Percentiles rank a stretch among this genome's conserved stretches.
Evolutionary conservation across 2,797 vertebrate genomes (phyloP).

Genomic region (Leuciscus waleckii): DNA sequence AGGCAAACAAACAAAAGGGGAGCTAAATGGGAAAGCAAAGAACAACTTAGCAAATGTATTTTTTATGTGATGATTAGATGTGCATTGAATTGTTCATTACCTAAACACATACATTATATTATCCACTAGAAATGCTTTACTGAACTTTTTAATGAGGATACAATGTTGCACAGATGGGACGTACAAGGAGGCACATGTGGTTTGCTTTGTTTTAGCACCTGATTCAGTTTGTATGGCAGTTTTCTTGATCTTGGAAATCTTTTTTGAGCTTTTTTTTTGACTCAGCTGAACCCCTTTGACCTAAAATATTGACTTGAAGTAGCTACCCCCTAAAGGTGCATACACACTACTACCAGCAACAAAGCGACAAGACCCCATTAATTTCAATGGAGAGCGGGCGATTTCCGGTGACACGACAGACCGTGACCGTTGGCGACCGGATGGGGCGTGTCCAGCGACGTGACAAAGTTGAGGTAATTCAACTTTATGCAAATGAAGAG

Average conservation of each 20-base stretch:
- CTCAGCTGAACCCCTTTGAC: not conserved
- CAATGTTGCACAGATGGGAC: not conserved
- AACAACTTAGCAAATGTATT: not conserved
- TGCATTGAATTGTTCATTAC: not conserved
- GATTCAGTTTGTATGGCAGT: not conserved
- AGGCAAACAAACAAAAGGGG: conserved; percentile 7
- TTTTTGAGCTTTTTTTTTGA: not conserved
- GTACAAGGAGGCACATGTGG: too few relatives aligned
- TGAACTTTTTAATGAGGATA: not conserved
- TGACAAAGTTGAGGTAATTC: too few relatives aligned
- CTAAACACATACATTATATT: not conserved
- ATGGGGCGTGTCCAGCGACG: too few relatives aligned
- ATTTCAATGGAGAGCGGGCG: too few relatives aligned
- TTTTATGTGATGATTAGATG: not conserved
- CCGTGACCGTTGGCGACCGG: too few relatives aligned
- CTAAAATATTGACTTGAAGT: not conserved
- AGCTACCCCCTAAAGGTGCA: too few relatives aligned
- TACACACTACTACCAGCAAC: too few relatives aligned
- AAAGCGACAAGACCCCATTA: too few relatives aligned
- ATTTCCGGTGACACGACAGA: too few relatives aligned
- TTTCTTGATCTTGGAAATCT: not conserved
- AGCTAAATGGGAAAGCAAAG: not conserved
- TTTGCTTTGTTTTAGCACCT: conserved; percentile 5
- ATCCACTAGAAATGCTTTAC: not conserved
- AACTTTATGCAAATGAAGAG: too few relatives aligned